Percentiles rank a stretch among this genome's conserved stretches.
phyloP scores from a whole-genome alignment of 2,888 invertebrate genomes.

The Acrobasis consociella region DNA sequence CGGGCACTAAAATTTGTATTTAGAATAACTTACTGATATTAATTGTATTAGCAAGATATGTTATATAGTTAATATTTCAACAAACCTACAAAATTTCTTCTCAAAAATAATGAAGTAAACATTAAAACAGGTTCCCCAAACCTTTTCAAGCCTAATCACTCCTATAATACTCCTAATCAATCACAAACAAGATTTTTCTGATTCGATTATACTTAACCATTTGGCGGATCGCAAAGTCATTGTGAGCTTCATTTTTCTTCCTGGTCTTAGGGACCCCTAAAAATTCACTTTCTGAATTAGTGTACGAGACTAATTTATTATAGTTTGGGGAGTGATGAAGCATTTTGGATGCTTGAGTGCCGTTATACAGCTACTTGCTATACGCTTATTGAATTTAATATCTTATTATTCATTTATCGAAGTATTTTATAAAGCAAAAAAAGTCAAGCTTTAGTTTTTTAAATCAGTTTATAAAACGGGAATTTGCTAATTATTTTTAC shows the following conservation, averaged over 20 bases:
- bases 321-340: slow-evolving; percentile 56
- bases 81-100: not conserved
- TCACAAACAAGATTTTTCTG: slow-evolving; percentile 52
- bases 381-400: not conserved
- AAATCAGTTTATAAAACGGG: not conserved
- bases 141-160: slow-evolving; percentile 13
- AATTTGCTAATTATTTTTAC: too few species aligned
- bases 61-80: too few species aligned
- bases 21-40: too few species aligned
- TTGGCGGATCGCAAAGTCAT: slow-evolving; percentile 64
- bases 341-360: slow-evolving; percentile 28
- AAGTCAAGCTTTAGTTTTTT: too few species aligned
- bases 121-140: not conserved
- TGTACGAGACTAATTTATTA: slow-evolving; percentile 74
- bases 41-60: too few species aligned
- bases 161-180: slow-evolving; percentile 40
- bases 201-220: slow-evolving; percentile 65
- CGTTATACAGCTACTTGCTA: slow-evolving; percentile 8
- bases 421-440: too few species aligned
- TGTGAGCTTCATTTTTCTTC: slow-evolving; percentile 67
- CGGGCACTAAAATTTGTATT: too few species aligned
- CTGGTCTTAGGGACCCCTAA: slow-evolving; percentile 55
- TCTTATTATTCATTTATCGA: not conserved
- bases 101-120: not conserved
- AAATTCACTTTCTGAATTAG: slow-evolving; percentile 69